Evolutionary conservation across 2,113 vertebrate genomes (phyloP).

Genomic region (Capreolus pygargus): DNA sequence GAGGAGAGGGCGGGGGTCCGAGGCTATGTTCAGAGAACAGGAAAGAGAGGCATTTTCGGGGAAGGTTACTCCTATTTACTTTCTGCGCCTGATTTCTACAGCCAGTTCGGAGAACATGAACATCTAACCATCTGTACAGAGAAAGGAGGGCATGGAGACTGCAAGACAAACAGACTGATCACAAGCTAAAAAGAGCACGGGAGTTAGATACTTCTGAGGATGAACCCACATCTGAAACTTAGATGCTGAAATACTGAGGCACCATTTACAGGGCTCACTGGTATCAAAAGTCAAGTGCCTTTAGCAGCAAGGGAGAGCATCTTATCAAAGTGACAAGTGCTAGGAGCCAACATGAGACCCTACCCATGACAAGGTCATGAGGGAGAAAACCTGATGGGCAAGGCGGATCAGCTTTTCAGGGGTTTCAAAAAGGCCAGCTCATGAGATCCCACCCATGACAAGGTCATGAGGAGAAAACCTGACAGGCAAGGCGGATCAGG

Average conservation of each 20-base stretch:
- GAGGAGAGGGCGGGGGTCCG: rapidly evolving
- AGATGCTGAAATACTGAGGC: background rate
- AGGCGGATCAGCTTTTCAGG: too few species aligned
- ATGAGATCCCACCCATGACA: too few species aligned
- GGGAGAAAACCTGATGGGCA: too few species aligned
- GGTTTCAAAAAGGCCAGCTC: too few species aligned
- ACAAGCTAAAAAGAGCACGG: background rate
- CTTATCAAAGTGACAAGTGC: background rate
- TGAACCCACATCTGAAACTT: background rate
- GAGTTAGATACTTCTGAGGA: background rate
- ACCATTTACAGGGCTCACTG: background rate
- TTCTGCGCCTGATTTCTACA: background rate
- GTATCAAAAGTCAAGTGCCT: background rate
- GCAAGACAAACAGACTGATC: background rate
- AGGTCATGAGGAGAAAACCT: too few species aligned
- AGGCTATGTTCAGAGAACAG: background rate
- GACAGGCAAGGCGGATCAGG: too few species aligned
- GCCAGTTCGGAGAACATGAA: background rate
- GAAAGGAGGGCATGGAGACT: background rate
- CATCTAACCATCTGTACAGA: background rate
- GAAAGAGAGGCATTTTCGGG: background rate
- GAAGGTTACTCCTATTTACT: background rate
- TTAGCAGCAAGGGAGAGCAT: background rate
- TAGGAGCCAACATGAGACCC: too few species aligned
- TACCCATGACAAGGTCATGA: too few species aligned